Conservation (phyloP, 2,888 invertebrate genomes). For the Cephus pulcher region DNA sequence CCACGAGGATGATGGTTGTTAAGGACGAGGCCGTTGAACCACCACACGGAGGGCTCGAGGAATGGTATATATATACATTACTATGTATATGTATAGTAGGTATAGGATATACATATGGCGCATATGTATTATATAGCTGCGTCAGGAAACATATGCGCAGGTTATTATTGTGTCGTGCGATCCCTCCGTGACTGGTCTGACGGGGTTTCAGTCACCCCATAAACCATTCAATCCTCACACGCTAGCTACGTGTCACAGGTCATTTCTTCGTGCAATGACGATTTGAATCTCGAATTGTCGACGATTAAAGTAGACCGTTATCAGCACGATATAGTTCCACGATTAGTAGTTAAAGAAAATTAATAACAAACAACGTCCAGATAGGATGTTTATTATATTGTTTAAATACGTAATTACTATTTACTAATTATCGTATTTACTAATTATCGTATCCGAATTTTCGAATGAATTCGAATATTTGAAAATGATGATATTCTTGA, state of each 20-base stretch:
- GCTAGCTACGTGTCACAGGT: slow-evolving; percentile 27
- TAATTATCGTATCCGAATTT: background rate
- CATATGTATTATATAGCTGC: background rate
- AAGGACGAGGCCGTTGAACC: slow-evolving; percentile 39
- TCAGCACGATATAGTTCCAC: background rate
- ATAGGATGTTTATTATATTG: background rate
- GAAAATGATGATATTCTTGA: background rate
- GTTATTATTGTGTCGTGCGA: slow-evolving; percentile 11
- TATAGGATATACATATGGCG: background rate
- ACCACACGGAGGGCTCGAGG: background rate
- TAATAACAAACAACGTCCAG: background rate
- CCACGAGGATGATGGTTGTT: slow-evolving; percentile 37
- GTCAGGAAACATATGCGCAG: background rate
- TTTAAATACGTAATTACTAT: background rate
- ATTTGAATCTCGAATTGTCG: background rate
- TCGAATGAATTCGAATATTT: background rate
- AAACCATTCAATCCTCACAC: slow-evolving; percentile 22
- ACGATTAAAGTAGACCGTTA: background rate
- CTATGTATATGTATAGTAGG: background rate
- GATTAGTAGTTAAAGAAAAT: too few species aligned
- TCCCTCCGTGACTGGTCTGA: slow-evolving; percentile 28
- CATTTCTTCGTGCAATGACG: slow-evolving; percentile 29
- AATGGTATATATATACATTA: background rate
- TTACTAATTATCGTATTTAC: too few species aligned
- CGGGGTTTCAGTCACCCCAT: slow-evolving; percentile 32